Base-by-base conservation (phyloP, 1,140 invertebrate genomes). In the Colletes latitarsis region DNA sequence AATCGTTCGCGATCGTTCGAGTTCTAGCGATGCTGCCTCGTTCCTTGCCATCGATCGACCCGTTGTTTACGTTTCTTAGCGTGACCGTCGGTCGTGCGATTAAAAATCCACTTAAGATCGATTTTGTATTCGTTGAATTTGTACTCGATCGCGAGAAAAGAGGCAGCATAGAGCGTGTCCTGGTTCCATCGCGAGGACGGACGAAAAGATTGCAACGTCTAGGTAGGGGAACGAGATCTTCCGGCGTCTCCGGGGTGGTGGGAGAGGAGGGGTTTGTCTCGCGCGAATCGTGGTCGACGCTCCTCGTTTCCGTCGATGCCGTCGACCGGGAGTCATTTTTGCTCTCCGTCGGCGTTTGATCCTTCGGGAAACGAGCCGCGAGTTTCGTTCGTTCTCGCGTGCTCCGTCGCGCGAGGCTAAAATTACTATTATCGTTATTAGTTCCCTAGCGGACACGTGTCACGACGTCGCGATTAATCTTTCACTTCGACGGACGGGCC, bases 401-500 rank as follows among this genome's bases (percentile, higher is more conserved):
- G 77, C 12, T 53, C 4, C 43, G 9, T 12, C 30, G 21, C 39
- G 41, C 43, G 77, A 30, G 30, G 64, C 69, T 70, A 74, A 30
- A 55, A 69, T 78, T 76, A 67, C 53, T 75, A 82, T 73, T 67
- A 30, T 67, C 57, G 77, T 78, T 78, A 75, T 75, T 76, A 62
- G 46, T 77, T 84, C 55, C 53, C 70, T 80, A 76, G 66, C 49
- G 73, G 60, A 62, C 64, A 71, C 21, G 77, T 84, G 10, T 60
- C 49, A 53, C 55, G 60, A 64, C 58, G 63, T 62, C 77, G 66
- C 77, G 19, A 64, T 71, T 74, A 53, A 55, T 76, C 78, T 68
- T 57, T 75, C 82, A 81, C 72, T 77, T 82, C 49, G 79, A 67
- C 64, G 77, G 67, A 85, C 82, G 82, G 62, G 49, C 69, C 76